Conservation (phyloP, 2,113 vertebrate genomes). For the Daubentonia madagascariensis region DNA sequence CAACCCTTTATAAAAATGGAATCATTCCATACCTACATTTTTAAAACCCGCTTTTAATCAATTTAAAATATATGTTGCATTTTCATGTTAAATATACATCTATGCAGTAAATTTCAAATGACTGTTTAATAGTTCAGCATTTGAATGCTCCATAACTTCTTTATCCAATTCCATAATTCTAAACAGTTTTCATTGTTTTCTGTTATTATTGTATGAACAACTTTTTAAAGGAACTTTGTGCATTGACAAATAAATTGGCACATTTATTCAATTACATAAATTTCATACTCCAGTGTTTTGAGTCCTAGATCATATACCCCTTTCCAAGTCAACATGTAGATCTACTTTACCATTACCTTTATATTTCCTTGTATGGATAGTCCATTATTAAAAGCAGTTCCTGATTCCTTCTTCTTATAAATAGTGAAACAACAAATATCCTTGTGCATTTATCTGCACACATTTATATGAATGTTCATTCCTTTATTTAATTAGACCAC, state of each 20-base stretch:
- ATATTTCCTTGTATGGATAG: neutral
- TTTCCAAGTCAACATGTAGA: neutral
- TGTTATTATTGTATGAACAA: neutral
- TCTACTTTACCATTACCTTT: neutral
- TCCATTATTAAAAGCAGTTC: neutral
- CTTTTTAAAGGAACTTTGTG: neutral
- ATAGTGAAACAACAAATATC: neutral
- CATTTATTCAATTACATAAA: slow-evolving; percentile 12
- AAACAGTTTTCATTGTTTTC: neutral
- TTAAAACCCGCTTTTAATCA: neutral
- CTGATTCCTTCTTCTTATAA: neutral
- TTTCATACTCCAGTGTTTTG: neutral
- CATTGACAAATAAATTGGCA: neutral
- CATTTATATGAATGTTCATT: neutral
- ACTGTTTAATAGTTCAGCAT: neutral
- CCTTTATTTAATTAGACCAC: slow-evolving; percentile 34
- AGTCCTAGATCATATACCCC: neutral
- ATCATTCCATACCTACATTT: neutral
- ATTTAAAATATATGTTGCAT: neutral
- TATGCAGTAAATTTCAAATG: neutral
- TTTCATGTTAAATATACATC: slow-evolving; percentile 23
- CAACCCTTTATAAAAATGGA: neutral
- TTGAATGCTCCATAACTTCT: neutral
- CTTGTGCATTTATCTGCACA: neutral
- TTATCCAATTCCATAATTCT: neutral